These are phyloP conservation scores for Caenorhabditis briggsae DNA, from an alignment of 1,140 invertebrate genomes.

Conservation along the genomic window DNA sequence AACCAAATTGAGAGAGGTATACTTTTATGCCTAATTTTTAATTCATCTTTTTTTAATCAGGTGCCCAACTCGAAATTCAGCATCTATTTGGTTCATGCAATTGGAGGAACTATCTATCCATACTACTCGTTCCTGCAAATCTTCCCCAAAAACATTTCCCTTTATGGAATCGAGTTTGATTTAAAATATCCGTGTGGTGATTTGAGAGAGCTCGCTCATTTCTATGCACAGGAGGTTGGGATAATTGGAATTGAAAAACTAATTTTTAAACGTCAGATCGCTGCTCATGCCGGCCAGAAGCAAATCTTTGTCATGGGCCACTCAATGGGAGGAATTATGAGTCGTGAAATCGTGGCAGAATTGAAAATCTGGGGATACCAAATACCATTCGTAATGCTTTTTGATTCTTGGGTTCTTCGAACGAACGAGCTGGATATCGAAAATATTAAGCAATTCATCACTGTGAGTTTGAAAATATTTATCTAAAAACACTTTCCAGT, in stretches of 20 bases:
- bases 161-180: slow-evolving; percentile 71
- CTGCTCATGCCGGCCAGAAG: slow-evolving; percentile 19
- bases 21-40: background rate
- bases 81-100: slow-evolving; percentile 71
- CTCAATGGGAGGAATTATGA: slow-evolving; percentile 70
- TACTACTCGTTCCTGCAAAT: slow-evolving; percentile 68
- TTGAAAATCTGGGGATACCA: slow-evolving; percentile 58
- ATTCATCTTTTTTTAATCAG: background rate
- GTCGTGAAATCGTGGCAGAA: slow-evolving; percentile 66
- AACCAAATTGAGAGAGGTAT: slow-evolving; percentile 54
- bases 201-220: slow-evolving; percentile 68
- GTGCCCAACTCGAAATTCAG: slow-evolving; percentile 59
- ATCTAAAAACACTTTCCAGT: background rate
- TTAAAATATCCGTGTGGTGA: slow-evolving; percentile 47
- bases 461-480: slow-evolving; percentile 7
- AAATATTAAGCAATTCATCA: slow-evolving; percentile 59
- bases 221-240: slow-evolving; percentile 70
- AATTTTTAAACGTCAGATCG: slow-evolving; percentile 56
- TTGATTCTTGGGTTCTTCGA: slow-evolving; percentile 66
- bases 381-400: slow-evolving; percentile 63
- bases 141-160: slow-evolving; percentile 63
- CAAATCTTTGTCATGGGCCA: slow-evolving; percentile 69
- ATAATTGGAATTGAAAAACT: background rate
- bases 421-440: slow-evolving; percentile 59
- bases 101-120: slow-evolving; percentile 71